phyloP scores from a whole-genome alignment of 2,113 vertebrate species.

The Eolophus roseicapilla region DNA sequence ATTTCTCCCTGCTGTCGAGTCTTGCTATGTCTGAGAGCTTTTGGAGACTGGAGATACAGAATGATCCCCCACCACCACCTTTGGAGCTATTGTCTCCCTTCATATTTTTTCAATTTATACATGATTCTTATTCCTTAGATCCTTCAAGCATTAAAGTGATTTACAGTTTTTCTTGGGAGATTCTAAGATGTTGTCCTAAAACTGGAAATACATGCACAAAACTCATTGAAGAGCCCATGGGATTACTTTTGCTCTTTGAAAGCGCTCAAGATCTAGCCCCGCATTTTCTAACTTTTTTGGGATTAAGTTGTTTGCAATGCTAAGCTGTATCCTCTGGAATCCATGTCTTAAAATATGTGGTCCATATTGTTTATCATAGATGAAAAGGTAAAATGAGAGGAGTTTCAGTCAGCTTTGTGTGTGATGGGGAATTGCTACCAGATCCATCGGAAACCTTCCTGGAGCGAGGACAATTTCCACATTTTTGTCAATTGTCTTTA shows the following conservation, averaged over 20 bases:
- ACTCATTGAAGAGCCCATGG: not conserved
- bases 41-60: not conserved
- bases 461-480: not conserved
- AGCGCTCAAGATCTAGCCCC: not conserved
- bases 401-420: not conserved
- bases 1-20: not conserved
- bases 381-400: not conserved
- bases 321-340: not conserved
- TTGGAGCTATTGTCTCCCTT: fast-evolving
- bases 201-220: not conserved
- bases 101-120: not conserved
- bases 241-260: not conserved
- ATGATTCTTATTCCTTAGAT: not conserved
- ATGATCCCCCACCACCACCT: not conserved
- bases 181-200: not conserved
- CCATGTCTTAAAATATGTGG: not conserved
- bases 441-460: not conserved
- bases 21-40: not conserved
- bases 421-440: not conserved
- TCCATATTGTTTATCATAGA: not conserved
- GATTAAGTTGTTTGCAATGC: not conserved
- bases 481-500: not conserved
- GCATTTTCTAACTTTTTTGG: not conserved
- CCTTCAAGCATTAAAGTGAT: not conserved
- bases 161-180: not conserved